These are phyloP conservation scores for Bugula neritina DNA, from an alignment of 2,888 invertebrate genomes.

Conservation along the genomic window DNA sequence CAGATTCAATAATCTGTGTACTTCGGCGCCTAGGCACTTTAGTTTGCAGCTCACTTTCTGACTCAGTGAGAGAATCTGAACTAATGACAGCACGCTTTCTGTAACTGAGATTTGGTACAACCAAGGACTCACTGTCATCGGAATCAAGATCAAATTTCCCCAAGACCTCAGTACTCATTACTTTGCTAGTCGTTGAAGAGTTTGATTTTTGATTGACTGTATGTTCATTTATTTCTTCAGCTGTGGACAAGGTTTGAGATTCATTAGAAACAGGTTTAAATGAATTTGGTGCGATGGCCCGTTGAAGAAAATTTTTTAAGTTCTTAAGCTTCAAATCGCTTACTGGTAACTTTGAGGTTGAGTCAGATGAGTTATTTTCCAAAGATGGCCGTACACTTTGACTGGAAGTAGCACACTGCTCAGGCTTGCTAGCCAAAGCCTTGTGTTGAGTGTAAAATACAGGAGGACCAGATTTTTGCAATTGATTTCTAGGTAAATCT, in stretches of 20 bases:
- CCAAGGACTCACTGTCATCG: neutral
- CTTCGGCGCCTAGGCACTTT: neutral
- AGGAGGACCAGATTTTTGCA: too few species aligned
- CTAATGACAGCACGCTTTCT: neutral
- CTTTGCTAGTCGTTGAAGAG: neutral
- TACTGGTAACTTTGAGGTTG: neutral
- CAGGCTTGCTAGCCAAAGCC: too few species aligned
- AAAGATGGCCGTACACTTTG: neutral
- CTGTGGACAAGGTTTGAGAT: neutral
- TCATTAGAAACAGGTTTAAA: neutral
- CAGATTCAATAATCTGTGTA: neutral
- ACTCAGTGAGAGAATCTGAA: conserved; percentile 12
- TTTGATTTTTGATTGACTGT: neutral
- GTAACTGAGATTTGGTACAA: neutral
- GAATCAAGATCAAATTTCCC: neutral
- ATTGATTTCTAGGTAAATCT: neutral
- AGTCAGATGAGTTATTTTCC: neutral
- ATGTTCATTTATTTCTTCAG: neutral
- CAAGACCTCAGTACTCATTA: neutral
- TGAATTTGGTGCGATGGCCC: neutral
- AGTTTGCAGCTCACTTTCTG: conserved; percentile 1
- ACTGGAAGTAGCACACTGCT: too few species aligned
- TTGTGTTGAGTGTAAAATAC: too few species aligned
- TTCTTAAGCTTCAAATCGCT: neutral
- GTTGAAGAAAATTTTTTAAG: neutral